Conservation (phyloP, 2,888 invertebrate genomes). For the Smittia aterrima region DNA sequence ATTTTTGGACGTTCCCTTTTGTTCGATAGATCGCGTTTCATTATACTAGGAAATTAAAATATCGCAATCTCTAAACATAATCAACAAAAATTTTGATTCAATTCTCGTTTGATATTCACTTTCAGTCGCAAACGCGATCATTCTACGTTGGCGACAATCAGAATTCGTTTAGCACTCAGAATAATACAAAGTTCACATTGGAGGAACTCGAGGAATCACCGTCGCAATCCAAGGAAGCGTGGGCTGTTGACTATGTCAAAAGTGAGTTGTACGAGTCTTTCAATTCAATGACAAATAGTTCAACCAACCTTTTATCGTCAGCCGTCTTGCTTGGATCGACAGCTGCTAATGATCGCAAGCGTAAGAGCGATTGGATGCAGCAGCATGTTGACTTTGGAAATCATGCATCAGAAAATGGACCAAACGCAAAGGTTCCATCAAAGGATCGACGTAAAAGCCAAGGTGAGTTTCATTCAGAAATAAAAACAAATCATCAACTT, state of each 20-base stretch:
- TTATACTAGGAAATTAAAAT: neutral
- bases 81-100: neutral
- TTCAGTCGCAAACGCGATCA: slow-evolving; percentile 30
- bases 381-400: slow-evolving; percentile 15
- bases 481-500: no score
- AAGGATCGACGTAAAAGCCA: slow-evolving; percentile 42
- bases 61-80: neutral
- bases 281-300: no score
- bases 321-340: slow-evolving; percentile 8
- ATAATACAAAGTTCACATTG: slow-evolving; percentile 48
- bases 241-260: slow-evolving; percentile 50
- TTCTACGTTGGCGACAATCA: neutral
- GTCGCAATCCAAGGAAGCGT: slow-evolving; percentile 54
- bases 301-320: neutral
- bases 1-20: no score
- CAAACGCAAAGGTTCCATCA: slow-evolving; percentile 20
- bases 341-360: slow-evolving; percentile 48
- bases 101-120: neutral
- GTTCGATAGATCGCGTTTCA: neutral
- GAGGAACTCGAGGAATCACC: slow-evolving; percentile 55
- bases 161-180: slow-evolving; percentile 14
- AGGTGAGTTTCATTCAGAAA: no score
- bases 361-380: slow-evolving; percentile 54
- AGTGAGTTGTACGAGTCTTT: slow-evolving; percentile 41
- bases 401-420: neutral